Conservation (phyloP, 2,888 invertebrate species). For the Amblyteles armatorius region DNA sequence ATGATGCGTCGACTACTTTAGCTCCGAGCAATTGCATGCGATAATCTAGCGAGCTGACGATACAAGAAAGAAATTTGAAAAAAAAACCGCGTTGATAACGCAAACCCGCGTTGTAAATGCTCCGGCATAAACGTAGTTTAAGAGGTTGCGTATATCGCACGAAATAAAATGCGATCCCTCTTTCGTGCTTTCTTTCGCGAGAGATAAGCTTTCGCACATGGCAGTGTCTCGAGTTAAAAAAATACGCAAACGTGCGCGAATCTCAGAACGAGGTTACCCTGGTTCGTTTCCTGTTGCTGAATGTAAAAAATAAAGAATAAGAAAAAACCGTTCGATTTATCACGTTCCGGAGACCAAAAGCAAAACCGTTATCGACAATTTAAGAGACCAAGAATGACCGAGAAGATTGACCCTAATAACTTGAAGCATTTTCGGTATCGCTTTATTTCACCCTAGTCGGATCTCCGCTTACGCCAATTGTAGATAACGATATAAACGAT, state of each 20-base stretch:
- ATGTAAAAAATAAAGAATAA: not conserved
- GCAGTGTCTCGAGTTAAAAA: not conserved
- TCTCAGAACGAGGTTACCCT: not conserved
- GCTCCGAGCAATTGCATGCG: not conserved
- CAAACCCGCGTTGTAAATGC: not conserved
- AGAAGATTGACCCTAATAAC: not conserved
- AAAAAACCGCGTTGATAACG: not conserved
- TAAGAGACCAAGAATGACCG: not conserved
- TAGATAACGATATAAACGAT: not conserved
- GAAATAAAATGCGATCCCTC: not conserved
- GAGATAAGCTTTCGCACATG: slow-evolving; percentile 1
- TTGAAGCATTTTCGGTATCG: not conserved
- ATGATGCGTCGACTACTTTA: not conserved
- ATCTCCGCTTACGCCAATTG: not conserved
- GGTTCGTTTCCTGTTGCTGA: slow-evolving; percentile 19
- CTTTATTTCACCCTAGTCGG: not conserved
- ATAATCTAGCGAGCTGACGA: not conserved
- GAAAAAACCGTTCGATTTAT: not conserved
- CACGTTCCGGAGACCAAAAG: not conserved
- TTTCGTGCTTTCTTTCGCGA: slow-evolving; percentile 4
- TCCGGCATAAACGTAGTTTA: not conserved
- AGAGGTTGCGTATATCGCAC: not conserved
- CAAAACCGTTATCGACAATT: not conserved
- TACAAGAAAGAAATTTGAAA: not conserved
- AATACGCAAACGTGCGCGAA: slow-evolving; percentile 1